Evolutionary conservation across 2,888 invertebrate species (phyloP), one percentile per base, ranked within the genome.

Genomic region (Drosophila algonquin): DNA sequence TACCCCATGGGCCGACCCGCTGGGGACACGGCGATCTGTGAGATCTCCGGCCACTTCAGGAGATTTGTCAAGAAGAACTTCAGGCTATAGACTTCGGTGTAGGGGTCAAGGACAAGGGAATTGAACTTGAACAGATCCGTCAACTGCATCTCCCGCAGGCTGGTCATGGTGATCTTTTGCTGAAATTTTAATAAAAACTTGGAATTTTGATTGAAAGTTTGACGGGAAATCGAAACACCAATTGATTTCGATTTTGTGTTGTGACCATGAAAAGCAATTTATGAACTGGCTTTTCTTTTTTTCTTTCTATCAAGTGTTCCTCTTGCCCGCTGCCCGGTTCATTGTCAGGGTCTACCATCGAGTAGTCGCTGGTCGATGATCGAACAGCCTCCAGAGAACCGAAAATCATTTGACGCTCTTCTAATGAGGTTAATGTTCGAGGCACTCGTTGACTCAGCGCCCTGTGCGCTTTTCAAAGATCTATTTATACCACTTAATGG

Each of bases 371-470:
- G 5, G 60, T 47, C 21, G 27, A 21, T 21, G 21, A 3, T 21
- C 21, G 21, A 21, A 67, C 53, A 61, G 51, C 47, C 57, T 59
- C 54, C 30, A 62, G 55, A n/a, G 30, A 52, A 48, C 40, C 21
- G 50, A 46, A 58, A 54, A 55, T 60, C 47, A 54, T 62, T 54
- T 55, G 64, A 73, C 64, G 69, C 63, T 77, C 50, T 40, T 77
- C 74, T 65, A 89, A 85, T 88, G 86, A 85, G 85, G 85, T 89
- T 85, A 85, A 85, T 89, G 85, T 85, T 89, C 85, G 87, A 80
- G 72, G 69, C 81, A 70, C 63, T 63, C 45, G 79, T 79, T 85
- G 85, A 85, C 73, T 85, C 89, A 87, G 70, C 59, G 59, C 54
- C 65, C 58, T 75, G 74, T 84, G 77, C 72, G 87, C 71, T 73